Percentiles rank a stretch among this genome's conserved stretches.
phyloP scores from a whole-genome alignment of 2,113 vertebrate genomes.

The Hypanus sabinus region DNA sequence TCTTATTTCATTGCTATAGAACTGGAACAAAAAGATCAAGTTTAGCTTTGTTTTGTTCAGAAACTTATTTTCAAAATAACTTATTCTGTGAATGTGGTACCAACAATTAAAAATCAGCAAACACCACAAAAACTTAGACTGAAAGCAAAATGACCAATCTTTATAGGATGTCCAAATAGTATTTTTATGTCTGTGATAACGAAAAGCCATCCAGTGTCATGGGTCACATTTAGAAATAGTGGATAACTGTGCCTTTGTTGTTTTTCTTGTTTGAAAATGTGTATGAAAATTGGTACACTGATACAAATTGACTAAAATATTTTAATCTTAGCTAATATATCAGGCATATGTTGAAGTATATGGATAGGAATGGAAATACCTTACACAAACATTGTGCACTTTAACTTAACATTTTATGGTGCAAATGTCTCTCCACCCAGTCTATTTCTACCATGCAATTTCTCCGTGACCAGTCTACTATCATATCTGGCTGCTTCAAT shows the following conservation, averaged over 20 bases:
- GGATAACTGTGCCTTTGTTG: too few relatives aligned
- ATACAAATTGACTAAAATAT: not conserved
- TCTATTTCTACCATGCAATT: not conserved
- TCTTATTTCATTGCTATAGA: not conserved
- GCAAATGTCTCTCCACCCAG: not conserved
- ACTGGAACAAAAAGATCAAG: not conserved
- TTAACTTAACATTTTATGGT: not conserved
- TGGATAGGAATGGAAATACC: not conserved
- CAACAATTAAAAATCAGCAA: not conserved
- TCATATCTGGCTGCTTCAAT: not conserved
- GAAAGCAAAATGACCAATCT: not conserved
- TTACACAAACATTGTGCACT: not conserved
- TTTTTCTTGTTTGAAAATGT: too few relatives aligned
- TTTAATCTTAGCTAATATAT: not conserved
- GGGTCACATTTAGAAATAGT: not conserved
- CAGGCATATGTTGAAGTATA: not conserved
- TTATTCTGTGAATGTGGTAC: not conserved
- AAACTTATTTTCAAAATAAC: slow-evolving; percentile 11
- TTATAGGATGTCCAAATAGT: not conserved
- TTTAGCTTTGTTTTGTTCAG: not conserved
- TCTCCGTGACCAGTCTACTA: not conserved
- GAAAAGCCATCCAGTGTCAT: not conserved
- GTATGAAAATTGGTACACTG: not conserved
- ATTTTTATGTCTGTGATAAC: not conserved
- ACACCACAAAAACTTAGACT: not conserved